A percentile compares a stretch with the other conserved stretches of the same genome.
Conservation (phyloP, 1,140 invertebrate genomes). For the Argopecten irradians region DNA sequence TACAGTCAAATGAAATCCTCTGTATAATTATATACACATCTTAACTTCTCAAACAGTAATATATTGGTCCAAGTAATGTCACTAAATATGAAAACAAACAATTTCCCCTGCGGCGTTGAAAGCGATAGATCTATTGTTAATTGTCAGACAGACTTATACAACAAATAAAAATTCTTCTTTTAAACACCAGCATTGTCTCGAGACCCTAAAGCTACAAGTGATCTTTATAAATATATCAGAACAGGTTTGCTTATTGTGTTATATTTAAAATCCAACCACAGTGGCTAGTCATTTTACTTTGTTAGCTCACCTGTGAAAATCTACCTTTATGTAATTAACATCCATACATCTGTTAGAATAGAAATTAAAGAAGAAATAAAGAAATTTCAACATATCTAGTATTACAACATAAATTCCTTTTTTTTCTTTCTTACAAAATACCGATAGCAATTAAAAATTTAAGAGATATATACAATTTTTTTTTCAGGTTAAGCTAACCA, state of each 20-base stretch:
- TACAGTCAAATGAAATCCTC: no score
- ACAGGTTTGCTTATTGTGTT: not conserved
- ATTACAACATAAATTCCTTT: no score
- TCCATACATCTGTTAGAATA: not conserved
- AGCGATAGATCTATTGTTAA: not conserved
- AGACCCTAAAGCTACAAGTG: not conserved
- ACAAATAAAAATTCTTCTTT: not conserved
- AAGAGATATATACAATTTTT: no score
- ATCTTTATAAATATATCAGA: not conserved
- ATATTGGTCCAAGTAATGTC: not conserved
- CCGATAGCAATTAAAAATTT: no score
- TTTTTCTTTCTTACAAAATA: no score
- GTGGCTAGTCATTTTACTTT: not conserved
- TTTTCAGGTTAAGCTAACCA: not conserved
- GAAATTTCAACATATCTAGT: no score
- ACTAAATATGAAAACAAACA: slow-evolving; percentile 8
- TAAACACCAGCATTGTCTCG: not conserved
- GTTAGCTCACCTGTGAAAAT: not conserved
- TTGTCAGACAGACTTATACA: not conserved
- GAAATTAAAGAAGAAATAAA: no score
- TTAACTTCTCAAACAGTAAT: not conserved
- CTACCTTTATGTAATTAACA: not conserved
- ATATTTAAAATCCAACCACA: not conserved
- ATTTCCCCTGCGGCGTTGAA: not conserved
- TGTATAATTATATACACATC: no score